A percentile compares a stretch with the other conserved stretches of the same genome.
Conservation (phyloP, 2,797 vertebrate species). For the Chiropotes sagulatus region DNA sequence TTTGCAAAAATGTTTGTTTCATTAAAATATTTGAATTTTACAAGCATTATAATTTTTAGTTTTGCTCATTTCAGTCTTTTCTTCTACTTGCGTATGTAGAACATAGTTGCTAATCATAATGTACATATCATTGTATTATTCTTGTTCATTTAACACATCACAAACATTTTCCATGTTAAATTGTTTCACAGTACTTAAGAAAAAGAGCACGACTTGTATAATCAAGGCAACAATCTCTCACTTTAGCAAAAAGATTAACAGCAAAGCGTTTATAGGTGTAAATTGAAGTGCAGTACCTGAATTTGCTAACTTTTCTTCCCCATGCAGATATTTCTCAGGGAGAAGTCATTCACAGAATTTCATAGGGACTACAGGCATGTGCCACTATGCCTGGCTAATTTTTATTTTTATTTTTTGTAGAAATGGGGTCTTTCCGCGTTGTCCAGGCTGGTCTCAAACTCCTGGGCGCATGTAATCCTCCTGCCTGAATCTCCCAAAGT, state of each 20-base stretch:
- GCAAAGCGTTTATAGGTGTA: not conserved
- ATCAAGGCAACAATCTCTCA: not conserved
- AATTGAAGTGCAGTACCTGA: not conserved
- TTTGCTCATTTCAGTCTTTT: not conserved
- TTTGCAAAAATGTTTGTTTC: not conserved
- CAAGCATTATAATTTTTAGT: not conserved
- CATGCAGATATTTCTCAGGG: not conserved
- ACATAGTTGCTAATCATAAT: not conserved
- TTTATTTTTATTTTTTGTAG: not conserved
- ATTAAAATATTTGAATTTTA: not conserved
- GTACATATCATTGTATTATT: not conserved
- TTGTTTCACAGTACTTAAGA: not conserved
- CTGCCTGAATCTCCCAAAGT: not conserved
- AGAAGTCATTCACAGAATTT: not conserved
- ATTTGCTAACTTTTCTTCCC: not conserved
- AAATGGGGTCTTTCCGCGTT: not conserved
- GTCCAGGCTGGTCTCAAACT: not conserved
- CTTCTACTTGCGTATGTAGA: not conserved
- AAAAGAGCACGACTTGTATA: not conserved
- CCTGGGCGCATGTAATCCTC: not conserved
- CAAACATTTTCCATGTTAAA: not conserved
- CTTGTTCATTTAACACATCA: not conserved
- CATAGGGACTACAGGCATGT: not conserved
- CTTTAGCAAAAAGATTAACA: not conserved
- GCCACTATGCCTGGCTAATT: not conserved